Evolutionary conservation across 2,113 vertebrate genomes (phyloP), one percentile per base, ranked within the genome.

Genomic region (Sphyrna mokarran): DNA sequence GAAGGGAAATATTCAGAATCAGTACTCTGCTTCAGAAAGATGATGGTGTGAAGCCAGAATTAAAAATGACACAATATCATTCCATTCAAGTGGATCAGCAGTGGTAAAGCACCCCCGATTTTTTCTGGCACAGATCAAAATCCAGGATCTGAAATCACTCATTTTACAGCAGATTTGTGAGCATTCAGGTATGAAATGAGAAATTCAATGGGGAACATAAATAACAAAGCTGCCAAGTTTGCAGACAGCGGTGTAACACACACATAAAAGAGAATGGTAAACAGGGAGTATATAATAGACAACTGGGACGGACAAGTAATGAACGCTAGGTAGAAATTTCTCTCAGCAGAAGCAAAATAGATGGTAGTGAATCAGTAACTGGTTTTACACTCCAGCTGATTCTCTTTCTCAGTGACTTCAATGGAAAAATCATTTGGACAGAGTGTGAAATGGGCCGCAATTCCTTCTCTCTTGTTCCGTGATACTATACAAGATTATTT

Each of bases 181-280:
- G 37, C 68, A 33, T 72, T 72, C 94, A 95, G 68, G 94, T 69
- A 54, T 95, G 69, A 54, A 95, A 95, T 95, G 68, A 95, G 94
- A 95, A 95, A 72, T 95, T 72, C 94, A 72, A 48, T 95, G 37
- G 37, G 93, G 40, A 95, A 11, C 94, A 95, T 95, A 72, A 95
- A 95, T 95, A 95, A 95, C 16, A 95, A 54, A 94, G 29, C 20
- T 94, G 93, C 9, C 66, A 94, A 61, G 68, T 70, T 94, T 89
- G 20, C 86, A 90, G 58, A 33, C 58, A 33, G 87, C 48, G 14
- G 40, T 95, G 94, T 43, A 72, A 72, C 26, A 72, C 70, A 48
- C 11, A 43, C 40, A 69, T 76, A 29, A 95, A 95, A 29, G 40
- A 29, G 69, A 72, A 95, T 29, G 40, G 68, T 54, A 40, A 58